Evolutionary conservation across 2,888 invertebrate species (phyloP).

Genomic region (Leucophenga maculata): DNA sequence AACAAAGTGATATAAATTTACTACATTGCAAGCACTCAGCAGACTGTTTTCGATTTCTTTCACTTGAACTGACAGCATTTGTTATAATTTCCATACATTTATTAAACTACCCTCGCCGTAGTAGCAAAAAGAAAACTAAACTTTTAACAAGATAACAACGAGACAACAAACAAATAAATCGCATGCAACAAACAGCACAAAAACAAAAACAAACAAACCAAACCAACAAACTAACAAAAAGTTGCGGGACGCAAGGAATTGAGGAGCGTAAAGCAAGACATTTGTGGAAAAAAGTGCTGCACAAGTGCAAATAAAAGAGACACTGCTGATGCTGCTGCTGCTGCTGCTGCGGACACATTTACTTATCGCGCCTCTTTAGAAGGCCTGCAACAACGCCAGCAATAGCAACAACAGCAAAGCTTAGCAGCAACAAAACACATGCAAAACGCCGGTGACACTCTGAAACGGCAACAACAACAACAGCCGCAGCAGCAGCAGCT

Average conservation of each 20-base stretch:
- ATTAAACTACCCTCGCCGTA: conserved; percentile 2
- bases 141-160: conserved; percentile 61
- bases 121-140: conserved; percentile 36
- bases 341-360: conserved; percentile 59
- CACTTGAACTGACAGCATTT: no score
- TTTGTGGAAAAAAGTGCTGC: conserved; percentile 46
- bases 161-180: conserved; percentile 65
- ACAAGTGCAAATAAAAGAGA: conserved; percentile 64
- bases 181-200: conserved; percentile 50
- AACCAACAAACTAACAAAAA: conserved; percentile 45
- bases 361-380: conserved; percentile 64
- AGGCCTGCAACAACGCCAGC: conserved; percentile 26
- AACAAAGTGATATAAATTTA: no score
- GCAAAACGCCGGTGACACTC: conserved; percentile 49
- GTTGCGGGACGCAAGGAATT: conserved; percentile 17
- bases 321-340: no score
- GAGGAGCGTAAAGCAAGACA: conserved; percentile 39
- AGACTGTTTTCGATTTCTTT: no score
- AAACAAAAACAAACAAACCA: no score
- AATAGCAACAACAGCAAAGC: conserved; percentile 24
- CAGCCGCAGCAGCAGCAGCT: not conserved
- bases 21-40: no score
- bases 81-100: no score
- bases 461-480: not conserved
- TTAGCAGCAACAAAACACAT: conserved; percentile 53